Conservation (phyloP, 2,113 vertebrate species). For the Peromyscus maniculatus region DNA sequence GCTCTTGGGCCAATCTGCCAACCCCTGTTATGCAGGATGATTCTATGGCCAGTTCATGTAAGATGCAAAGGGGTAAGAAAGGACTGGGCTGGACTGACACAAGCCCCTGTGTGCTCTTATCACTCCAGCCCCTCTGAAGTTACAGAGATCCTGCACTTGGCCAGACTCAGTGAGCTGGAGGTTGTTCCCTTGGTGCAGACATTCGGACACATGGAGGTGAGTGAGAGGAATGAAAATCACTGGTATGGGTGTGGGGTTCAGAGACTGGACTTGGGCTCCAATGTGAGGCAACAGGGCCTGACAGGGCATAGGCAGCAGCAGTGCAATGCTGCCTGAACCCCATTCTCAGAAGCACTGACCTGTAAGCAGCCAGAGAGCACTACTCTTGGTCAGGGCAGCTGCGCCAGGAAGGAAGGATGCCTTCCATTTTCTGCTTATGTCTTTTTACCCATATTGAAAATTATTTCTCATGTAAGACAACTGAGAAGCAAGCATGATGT, state of each 20-base stretch:
- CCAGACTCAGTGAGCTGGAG: constrained; percentile 89
- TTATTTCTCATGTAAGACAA: background rate
- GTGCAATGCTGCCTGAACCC: background rate
- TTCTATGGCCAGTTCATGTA: background rate
- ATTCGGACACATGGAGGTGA: constrained; percentile 98
- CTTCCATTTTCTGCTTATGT: background rate
- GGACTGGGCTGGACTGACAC: fast-evolving
- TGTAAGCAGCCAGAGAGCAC: background rate
- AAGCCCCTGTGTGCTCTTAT: background rate
- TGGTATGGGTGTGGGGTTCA: background rate
- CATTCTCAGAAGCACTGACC: background rate
- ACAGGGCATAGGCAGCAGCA: background rate
- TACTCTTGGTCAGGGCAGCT: background rate
- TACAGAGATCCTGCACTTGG: constrained; percentile 89
- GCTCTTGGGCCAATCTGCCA: background rate
- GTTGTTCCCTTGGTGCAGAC: constrained; percentile 96
- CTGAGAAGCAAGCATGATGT: background rate
- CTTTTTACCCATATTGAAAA: background rate
- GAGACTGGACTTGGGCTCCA: background rate
- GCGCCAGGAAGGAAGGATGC: background rate
- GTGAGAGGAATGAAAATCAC: background rate
- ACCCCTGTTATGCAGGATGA: no score
- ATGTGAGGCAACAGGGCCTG: background rate
- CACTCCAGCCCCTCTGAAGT: constrained; percentile 90
- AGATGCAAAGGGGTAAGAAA: background rate